phyloP scores from a whole-genome alignment of 2,113 vertebrate genomes.

The Lepidothrix coronata region DNA sequence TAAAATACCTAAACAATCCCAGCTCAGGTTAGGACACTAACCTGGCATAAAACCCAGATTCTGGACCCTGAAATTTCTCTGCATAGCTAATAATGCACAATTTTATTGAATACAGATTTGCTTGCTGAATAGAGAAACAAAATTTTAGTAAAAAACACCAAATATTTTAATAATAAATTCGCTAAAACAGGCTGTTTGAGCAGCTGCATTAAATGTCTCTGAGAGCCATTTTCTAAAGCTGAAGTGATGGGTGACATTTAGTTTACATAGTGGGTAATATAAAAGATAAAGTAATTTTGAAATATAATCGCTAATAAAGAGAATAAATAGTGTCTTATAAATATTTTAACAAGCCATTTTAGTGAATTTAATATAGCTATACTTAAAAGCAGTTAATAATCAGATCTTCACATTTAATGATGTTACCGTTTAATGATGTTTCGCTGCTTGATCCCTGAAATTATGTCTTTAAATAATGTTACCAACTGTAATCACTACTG shows the following conservation, averaged over 20 bases:
- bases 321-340: slow-evolving; percentile 59
- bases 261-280: slow-evolving; percentile 47
- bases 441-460: slow-evolving; percentile 25
- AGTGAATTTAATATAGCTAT: slow-evolving; percentile 8
- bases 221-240: slow-evolving; percentile 11
- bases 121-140: slow-evolving; percentile 6
- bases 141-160: background rate
- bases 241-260: slow-evolving; percentile 60
- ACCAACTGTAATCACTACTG: background rate
- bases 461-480: slow-evolving; percentile 22
- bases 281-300: slow-evolving; percentile 53
- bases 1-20: background rate
- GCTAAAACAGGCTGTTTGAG: slow-evolving; percentile 19
- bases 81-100: background rate
- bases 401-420: slow-evolving; percentile 27
- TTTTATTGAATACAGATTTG: slow-evolving; percentile 42
- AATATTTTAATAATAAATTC: slow-evolving; percentile 47
- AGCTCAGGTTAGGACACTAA: background rate
- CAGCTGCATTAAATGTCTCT: slow-evolving; percentile 25
- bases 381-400: slow-evolving; percentile 58
- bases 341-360: slow-evolving; percentile 50
- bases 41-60: background rate
- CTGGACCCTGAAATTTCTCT: background rate
- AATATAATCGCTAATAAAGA: slow-evolving; percentile 51
- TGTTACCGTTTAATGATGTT: slow-evolving; percentile 20